phyloP scores from a whole-genome alignment of 2,797 vertebrate genomes.

The Pristis pectinata region DNA sequence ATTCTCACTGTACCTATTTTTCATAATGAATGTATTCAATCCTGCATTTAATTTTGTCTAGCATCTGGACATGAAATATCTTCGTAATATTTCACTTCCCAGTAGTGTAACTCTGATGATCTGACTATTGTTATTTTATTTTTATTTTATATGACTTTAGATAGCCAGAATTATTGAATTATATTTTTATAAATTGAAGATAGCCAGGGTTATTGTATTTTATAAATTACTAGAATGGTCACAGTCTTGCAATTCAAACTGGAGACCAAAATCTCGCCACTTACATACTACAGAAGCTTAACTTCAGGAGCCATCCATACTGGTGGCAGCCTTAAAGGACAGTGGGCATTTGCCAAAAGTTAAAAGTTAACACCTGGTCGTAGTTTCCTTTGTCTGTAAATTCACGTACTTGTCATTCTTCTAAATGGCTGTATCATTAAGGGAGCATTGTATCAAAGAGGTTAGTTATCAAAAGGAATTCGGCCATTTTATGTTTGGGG shows the following conservation, averaged over 20 bases:
- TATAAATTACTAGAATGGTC: background rate
- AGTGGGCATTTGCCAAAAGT: background rate
- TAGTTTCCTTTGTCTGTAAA: background rate
- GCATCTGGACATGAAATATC: background rate
- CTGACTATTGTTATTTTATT: constrained; percentile 1
- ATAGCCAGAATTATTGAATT: constrained; percentile 28
- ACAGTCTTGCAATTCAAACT: constrained; percentile 8
- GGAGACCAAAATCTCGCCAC: background rate
- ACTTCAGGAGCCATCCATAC: background rate
- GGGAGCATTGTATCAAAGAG: background rate
- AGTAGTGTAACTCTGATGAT: background rate
- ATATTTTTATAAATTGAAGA: constrained; percentile 10
- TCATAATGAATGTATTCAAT: background rate
- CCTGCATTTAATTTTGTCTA: background rate
- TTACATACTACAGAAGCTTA: constrained; percentile 7
- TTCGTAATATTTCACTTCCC: background rate
- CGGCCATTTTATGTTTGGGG: background rate
- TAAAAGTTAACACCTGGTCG: background rate
- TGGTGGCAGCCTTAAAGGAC: background rate
- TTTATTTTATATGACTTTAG: background rate
- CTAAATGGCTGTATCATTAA: background rate
- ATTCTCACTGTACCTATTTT: background rate
- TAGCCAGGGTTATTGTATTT: constrained; percentile 16
- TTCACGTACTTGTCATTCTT: background rate
- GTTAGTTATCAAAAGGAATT: background rate